These are phyloP conservation scores for Psittacus erithacus DNA, from an alignment of 2,113 vertebrate species.

Conservation along the genomic window DNA sequence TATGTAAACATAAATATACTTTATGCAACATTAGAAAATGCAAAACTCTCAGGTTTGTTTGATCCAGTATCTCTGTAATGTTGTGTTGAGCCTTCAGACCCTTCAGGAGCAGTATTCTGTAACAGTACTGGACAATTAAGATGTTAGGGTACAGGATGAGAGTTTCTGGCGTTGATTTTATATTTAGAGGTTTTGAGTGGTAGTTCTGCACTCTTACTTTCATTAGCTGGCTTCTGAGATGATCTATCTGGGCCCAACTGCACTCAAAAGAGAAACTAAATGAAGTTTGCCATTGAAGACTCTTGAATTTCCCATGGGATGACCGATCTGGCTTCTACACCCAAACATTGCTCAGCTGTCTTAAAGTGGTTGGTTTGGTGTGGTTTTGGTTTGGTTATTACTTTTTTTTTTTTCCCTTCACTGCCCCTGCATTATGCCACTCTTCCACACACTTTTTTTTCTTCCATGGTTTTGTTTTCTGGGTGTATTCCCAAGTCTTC, in stretches of 20 bases:
- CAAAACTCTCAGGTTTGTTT: not conserved
- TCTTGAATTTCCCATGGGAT: not conserved
- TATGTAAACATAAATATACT: not conserved
- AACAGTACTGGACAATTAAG: not conserved
- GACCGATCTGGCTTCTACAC: not conserved
- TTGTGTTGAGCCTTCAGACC: not conserved
- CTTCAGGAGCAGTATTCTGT: not conserved
- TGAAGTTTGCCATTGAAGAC: not conserved
- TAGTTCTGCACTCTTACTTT: not conserved
- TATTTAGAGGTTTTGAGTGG: not conserved
- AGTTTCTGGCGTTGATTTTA: not conserved
- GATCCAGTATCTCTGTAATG: not conserved
- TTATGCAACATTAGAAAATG: not conserved
- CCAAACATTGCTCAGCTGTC: not conserved
- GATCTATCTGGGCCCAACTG: not conserved
- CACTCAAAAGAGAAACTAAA: not conserved
- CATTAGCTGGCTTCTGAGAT: not conserved
- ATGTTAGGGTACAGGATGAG: not conserved
- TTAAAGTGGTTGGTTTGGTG: not conserved
- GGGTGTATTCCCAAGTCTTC: not conserved
- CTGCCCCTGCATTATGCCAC: not conserved
- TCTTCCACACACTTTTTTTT: not conserved
- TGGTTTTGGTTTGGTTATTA: not conserved
- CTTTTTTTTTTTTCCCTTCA: too few species aligned
- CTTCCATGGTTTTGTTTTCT: not conserved